Conservation (phyloP, 2,797 vertebrate genomes). For the Limnodromus scolopaceus region DNA sequence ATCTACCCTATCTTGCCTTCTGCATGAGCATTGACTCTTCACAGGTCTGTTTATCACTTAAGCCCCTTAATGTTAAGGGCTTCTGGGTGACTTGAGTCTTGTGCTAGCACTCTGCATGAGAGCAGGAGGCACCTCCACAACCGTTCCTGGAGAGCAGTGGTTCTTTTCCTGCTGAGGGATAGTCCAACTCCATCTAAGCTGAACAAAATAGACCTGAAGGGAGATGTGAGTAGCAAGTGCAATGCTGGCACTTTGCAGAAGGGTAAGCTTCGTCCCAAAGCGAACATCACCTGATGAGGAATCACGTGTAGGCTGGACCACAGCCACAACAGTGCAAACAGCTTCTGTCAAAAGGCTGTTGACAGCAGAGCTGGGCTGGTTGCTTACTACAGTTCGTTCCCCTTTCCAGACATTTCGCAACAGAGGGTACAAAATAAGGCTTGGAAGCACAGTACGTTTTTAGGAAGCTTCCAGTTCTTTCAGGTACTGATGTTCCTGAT, state of each 20-base stretch:
- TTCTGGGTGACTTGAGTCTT: constrained; percentile 15
- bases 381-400: background rate
- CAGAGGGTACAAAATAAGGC: background rate
- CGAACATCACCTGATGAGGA: constrained; percentile 3
- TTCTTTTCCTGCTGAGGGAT: background rate
- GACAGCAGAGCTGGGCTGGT: background rate
- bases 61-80: constrained; percentile 20
- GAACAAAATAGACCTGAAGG: background rate
- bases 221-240: background rate
- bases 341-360: constrained; percentile 55
- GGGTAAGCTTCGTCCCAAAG: background rate
- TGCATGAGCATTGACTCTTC: constrained; percentile 14
- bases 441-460: background rate
- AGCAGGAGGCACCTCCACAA: background rate
- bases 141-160: fast-evolving
- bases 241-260: background rate
- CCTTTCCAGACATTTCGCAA: background rate
- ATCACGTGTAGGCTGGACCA: constrained; percentile 31
- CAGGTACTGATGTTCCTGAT: background rate
- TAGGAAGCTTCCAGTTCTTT: constrained; percentile 36
- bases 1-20: constrained; percentile 5
- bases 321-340: constrained; percentile 3
- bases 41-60: constrained; percentile 25
- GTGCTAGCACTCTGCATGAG: background rate
- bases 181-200: background rate